A percentile compares a stretch with the other conserved stretches of the same genome.
Evolutionary conservation across 2,113 vertebrate species (phyloP).

Genomic region (Sterrhoptilus dennistouni): DNA sequence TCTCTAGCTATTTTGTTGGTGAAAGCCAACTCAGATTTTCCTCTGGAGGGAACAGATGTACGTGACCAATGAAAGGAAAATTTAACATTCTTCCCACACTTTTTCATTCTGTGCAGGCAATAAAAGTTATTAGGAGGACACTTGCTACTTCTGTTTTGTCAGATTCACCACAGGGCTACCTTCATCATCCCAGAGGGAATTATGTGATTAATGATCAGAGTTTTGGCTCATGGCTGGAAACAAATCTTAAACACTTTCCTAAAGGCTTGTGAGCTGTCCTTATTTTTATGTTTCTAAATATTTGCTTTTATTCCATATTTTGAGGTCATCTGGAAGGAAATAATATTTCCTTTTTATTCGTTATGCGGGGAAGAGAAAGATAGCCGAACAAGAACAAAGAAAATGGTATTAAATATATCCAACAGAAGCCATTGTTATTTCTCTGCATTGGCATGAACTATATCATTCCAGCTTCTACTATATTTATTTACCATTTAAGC

Average conservation of each 20-base stretch:
- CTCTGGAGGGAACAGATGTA: neutral
- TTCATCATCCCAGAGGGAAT: neutral
- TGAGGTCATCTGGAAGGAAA: neutral
- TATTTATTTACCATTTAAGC: neutral
- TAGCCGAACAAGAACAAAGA: neutral
- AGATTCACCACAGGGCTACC: neutral
- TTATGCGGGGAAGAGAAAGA: neutral
- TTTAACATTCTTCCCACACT: neutral
- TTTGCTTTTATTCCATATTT: neutral
- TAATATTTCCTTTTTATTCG: neutral
- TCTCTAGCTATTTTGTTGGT: neutral
- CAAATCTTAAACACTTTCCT: neutral
- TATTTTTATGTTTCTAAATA: neutral
- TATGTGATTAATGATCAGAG: neutral
- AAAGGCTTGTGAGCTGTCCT: neutral
- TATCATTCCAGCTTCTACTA: neutral
- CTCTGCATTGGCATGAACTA: neutral
- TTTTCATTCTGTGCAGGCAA: neutral
- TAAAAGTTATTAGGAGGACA: neutral
- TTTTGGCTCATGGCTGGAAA: neutral
- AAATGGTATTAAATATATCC: neutral
- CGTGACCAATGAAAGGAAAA: neutral
- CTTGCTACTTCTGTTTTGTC: neutral
- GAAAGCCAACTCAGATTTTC: neutral
- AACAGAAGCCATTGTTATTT: neutral